Base-by-base conservation (phyloP, 2,797 vertebrate genomes). In the Huso huso region DNA sequence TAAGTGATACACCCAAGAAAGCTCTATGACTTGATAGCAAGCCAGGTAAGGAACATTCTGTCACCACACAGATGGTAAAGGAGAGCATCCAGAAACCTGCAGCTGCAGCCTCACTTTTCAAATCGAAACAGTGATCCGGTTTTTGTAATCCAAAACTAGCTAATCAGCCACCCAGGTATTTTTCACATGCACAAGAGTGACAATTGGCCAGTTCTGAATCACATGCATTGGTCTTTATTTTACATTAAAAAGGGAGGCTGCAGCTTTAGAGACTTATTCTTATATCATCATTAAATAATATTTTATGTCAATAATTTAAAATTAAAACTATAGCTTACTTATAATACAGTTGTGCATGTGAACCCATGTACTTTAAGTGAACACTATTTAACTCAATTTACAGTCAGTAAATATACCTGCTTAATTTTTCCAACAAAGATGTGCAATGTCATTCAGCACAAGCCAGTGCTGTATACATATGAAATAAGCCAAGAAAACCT, bases 21-120 rank as follows among this genome's bases (percentile, higher is more conserved):
- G 86, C 88, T 90, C 84, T 86, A 72, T 37, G 37, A 81, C 76
- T 86, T 79, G 81, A 83, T 72, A 84, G 78, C 70, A 86, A 87
- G 87, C 87, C 85, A 85, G 92, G 93, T 94, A 93, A 95, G 93
- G 94, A 95, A 95, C 95, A 95, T 85, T 92, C 92, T 86, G 88
- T 82, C 79, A 86, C 75, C 78, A 48, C 63, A 74, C 15, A 6
- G 74, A 13, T 15, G 50, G 2, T 50, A 63, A 58, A 10, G 15
- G 55, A 58, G 12, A 7, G 6, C 55, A 11, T 11, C 6, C 10
- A n/a, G 6, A n/a, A 58, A 58, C 55, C 55, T n/a, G 7, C 6
- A 58, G 55, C 55, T 13, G 12, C 12, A 11, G 55, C 55, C 55
- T 3, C 7, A 13, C 55, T 58, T 58, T 58, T 7, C 12, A 58